Base-by-base conservation (phyloP, 2,113 vertebrate species). In the Triplophysa dalaica region DNA sequence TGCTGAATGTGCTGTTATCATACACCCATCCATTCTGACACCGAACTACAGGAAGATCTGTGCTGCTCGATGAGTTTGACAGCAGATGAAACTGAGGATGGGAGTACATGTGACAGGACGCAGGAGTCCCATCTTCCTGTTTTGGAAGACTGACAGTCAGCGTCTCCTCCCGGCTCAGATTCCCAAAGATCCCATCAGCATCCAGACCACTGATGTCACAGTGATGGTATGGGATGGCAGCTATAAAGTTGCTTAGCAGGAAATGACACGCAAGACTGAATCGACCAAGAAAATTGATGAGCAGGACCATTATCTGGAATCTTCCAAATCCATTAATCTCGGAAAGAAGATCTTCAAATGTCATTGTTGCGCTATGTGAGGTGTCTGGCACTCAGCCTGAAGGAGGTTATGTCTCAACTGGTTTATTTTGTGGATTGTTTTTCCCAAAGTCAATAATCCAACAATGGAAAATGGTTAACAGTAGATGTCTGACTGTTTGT, bases 21-120 rank as follows among this genome's bases (percentile, higher is more conserved):
- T 94, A 96, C 78, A 90, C 87, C 95, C 95, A 97, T 84, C 95
- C 95, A 0, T 91, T 89, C 63, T 85, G 89, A 87, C 96, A 97
- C 48, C 24, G 60, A 48, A 92, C 85, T 0, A 87, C 85, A 60
- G 74, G 26, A 21, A 70, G 29, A 1, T 86, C 79, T 1, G 81
- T 16, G 5, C 65, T 24, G 64, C 74, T 22, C 1, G 91, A 92
- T 24, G 81, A 76, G 80, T 93, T 94, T 80, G 77, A 70, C 69
- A 94, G 80, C 11, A 94, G 85, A 16, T 90, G 88, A 2, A 93
- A 85, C 83, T 93, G 93, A 21, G 93, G 93, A 26, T 90, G 72
- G 0, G 87, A 80, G 64, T 94, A 96, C 91, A 90, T 95, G 85
- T 92, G 84, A 56, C 96, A 98, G 84, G 95, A 92, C 13, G 85